Conservation (phyloP, 2,113 vertebrate genomes). For the Glaucidium brasilianum region DNA sequence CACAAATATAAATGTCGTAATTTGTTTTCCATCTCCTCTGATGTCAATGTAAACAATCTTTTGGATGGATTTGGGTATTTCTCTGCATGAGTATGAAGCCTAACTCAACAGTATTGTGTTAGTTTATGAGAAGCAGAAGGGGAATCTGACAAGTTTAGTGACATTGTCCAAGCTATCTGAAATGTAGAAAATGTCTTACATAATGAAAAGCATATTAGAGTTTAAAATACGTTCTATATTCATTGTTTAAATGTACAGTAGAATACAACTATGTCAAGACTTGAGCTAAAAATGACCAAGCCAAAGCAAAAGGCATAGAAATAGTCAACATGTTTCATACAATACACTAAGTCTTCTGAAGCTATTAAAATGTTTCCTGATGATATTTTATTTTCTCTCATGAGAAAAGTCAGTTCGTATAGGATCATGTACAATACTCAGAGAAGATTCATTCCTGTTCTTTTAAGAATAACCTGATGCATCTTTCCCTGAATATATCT, state of each 20-base stretch:
- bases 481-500: not conserved
- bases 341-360: not conserved
- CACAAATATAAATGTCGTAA: constrained; percentile 23
- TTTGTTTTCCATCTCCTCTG: constrained; percentile 45
- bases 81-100: not conserved
- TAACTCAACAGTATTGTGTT: not conserved
- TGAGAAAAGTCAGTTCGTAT: not conserved
- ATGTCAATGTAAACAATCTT: constrained; percentile 43
- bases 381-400: not conserved
- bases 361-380: not conserved
- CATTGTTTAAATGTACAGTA: not conserved
- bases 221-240: not conserved
- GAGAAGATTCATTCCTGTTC: not conserved
- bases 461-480: not conserved
- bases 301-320: not conserved
- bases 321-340: not conserved
- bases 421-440: not conserved
- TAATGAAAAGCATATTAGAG: not conserved
- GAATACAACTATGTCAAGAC: not conserved
- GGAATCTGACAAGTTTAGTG: not conserved
- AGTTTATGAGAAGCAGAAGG: constrained; percentile 35
- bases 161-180: not conserved
- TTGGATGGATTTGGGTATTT: constrained; percentile 17
- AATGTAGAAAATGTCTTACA: not conserved
- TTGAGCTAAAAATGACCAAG: not conserved